phyloP scores from a whole-genome alignment of 2,797 vertebrate genomes.

The Myripristis jacobus region DNA sequence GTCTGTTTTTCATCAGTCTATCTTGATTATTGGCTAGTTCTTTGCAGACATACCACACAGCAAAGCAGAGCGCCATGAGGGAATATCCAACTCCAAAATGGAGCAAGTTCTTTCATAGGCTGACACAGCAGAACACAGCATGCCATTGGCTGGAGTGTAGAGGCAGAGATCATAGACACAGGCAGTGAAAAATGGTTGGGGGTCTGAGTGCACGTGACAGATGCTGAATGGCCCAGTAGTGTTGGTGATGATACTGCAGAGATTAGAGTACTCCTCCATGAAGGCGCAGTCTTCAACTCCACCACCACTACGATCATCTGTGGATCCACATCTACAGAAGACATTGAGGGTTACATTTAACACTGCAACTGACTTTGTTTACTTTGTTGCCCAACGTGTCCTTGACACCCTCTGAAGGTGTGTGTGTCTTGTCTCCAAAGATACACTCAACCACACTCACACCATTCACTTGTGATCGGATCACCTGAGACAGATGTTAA shows the following conservation, averaged over 20 bases:
- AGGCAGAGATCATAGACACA: constrained; percentile 81
- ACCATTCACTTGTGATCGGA: too few species aligned
- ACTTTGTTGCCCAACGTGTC: too few species aligned
- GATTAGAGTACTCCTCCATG: constrained; percentile 58
- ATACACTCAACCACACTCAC: too few species aligned
- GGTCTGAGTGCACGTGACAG: constrained; percentile 72
- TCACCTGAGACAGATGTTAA: too few species aligned
- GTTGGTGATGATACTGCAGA: constrained; percentile 77
- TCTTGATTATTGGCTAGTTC: too few species aligned
- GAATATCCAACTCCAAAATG: constrained; percentile 44
- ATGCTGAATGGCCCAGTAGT: constrained; percentile 71
- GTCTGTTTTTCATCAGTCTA: too few species aligned
- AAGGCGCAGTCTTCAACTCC: constrained; percentile 43
- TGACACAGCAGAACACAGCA: constrained; percentile 74
- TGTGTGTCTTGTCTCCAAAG: too few species aligned
- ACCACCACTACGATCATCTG: constrained; percentile 6
- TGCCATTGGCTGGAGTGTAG: constrained; percentile 68
- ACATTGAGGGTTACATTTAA: neutral
- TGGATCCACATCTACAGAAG: constrained; percentile 65
- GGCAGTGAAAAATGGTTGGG: constrained; percentile 62
- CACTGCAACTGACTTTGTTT: neutral
- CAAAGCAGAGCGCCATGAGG: constrained; percentile 65
- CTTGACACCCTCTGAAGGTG: too few species aligned
- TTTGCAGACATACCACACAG: constrained; percentile 53
- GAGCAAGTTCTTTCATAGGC: constrained; percentile 74